These are phyloP conservation scores for Aegotheles bennettii DNA, from an alignment of 2,113 vertebrate species.

Conservation along the genomic window DNA sequence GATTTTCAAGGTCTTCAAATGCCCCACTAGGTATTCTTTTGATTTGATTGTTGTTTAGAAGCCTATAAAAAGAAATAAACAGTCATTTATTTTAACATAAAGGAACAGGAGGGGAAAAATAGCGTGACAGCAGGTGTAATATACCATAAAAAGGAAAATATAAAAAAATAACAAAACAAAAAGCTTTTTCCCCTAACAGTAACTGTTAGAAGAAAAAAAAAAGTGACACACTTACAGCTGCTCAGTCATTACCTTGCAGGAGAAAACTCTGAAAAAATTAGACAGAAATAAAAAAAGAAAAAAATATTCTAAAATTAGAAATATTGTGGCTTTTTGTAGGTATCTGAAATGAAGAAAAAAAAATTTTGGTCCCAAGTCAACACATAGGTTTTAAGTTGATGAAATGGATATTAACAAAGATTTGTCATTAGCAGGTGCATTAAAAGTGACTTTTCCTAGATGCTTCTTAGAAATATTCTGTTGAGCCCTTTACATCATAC, in stretches of 20 bases:
- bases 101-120: neutral
- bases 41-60: constrained; percentile 97
- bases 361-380: neutral
- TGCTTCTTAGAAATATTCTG: neutral
- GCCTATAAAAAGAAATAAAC: constrained; percentile 69
- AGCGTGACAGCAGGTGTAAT: neutral
- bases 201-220: neutral
- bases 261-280: neutral
- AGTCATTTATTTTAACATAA: neutral
- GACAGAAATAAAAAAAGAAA: neutral
- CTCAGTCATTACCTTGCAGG: neutral
- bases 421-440: neutral
- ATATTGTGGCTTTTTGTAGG: neutral
- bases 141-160: neutral
- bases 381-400: neutral
- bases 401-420: neutral
- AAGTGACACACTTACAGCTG: neutral
- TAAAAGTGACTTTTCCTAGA: neutral
- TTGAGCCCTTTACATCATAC: neutral
- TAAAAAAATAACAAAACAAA: neutral
- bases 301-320: neutral
- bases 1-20: constrained; percentile 95
- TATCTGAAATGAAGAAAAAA: neutral
- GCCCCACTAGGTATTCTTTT: constrained; percentile 87
- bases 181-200: neutral